Conservation (phyloP, 1,140 invertebrate species). For the Gryllus bimaculatus region DNA sequence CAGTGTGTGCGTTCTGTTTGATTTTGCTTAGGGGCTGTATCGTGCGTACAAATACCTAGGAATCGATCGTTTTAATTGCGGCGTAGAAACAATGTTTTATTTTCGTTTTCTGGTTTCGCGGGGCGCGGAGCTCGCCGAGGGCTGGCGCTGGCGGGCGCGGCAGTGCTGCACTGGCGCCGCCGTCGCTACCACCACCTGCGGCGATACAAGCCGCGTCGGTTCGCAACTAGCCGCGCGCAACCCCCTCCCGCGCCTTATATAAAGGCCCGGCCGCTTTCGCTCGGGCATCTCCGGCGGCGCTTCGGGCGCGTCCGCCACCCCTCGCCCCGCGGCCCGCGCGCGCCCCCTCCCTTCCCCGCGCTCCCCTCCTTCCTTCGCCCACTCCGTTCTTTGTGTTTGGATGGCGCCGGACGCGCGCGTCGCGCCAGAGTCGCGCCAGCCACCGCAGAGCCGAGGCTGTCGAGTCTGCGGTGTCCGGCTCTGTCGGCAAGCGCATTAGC, state of each 20-base stretch:
- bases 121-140: too few relatives aligned
- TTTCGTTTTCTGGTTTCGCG: too few relatives aligned
- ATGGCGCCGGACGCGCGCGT: constrained; percentile 6
- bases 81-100: too few relatives aligned
- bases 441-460: constrained; percentile 18
- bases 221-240: neutral
- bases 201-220: neutral
- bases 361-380: neutral
- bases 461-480: neutral
- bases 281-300: constrained; percentile 17
- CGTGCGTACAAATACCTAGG: too few relatives aligned
- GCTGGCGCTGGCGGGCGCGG: too few relatives aligned
- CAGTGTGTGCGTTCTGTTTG: too few relatives aligned
- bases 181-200: neutral
- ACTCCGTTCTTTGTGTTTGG: neutral
- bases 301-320: constrained; percentile 7
- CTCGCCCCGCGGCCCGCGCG: neutral
- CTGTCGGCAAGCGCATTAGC: neutral
- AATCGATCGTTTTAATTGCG: too few relatives aligned
- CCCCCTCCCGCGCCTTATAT: neutral
- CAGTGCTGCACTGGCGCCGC: neutral
- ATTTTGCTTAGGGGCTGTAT: too few relatives aligned
- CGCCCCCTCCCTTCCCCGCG: neutral
- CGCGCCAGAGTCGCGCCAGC: constrained; percentile 16
- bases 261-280: neutral